These are phyloP conservation scores for Apoda limacodes DNA, from an alignment of 2,888 invertebrate genomes.

Conservation along the genomic window DNA sequence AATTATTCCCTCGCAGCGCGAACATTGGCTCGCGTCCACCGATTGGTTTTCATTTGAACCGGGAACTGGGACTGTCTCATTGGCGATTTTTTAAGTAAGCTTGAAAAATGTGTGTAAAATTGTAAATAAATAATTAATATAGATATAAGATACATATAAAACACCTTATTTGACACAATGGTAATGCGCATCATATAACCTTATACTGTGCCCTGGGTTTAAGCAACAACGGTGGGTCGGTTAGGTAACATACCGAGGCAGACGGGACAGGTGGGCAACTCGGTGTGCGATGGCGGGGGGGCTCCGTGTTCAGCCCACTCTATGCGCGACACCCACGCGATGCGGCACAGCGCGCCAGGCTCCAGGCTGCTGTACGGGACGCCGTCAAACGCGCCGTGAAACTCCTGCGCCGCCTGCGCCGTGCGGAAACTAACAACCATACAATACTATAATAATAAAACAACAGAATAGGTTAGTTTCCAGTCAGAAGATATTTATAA, in stretches of 20 bases:
- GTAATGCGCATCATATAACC: too few relatives aligned
- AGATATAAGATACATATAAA: too few relatives aligned
- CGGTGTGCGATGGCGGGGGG: slow-evolving; percentile 83
- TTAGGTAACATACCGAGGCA: slow-evolving; percentile 77
- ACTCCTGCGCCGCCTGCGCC: slow-evolving; percentile 87
- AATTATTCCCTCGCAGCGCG: too few relatives aligned
- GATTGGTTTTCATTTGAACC: too few relatives aligned
- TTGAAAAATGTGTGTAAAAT: too few relatives aligned
- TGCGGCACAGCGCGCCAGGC: slow-evolving; percentile 89
- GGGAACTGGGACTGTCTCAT: too few relatives aligned
- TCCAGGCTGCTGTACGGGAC: slow-evolving; percentile 94
- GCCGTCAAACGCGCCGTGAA: slow-evolving; percentile 94
- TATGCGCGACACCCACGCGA: slow-evolving; percentile 95
- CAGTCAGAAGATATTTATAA: too few relatives aligned
- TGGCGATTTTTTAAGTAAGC: too few relatives aligned
- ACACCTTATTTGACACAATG: too few relatives aligned
- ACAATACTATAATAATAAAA: slow-evolving; percentile 8
- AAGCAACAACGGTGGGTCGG: background rate
- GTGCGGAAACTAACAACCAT: slow-evolving; percentile 68
- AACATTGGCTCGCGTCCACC: too few relatives aligned
- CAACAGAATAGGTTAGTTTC: background rate
- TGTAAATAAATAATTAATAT: too few relatives aligned
- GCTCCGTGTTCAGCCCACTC: slow-evolving; percentile 85
- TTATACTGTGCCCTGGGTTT: background rate
- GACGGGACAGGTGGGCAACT: slow-evolving; percentile 97